phyloP scores from a whole-genome alignment of 2,888 invertebrate species.

The Tridacna gigas region DNA sequence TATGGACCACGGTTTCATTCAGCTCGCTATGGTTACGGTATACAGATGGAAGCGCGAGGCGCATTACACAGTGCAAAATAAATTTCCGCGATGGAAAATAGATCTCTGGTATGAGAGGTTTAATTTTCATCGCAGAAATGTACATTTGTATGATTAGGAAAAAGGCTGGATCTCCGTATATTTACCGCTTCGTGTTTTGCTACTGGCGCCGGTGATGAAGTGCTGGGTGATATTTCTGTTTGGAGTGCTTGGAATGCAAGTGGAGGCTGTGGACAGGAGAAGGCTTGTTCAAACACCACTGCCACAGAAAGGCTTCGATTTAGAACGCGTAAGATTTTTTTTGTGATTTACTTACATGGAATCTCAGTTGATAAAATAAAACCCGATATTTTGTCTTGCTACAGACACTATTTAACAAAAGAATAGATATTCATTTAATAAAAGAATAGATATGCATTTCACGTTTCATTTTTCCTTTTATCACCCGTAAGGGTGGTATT shows the following conservation, averaged over 20 bases:
- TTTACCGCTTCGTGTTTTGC: not conserved
- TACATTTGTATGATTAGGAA: not conserved
- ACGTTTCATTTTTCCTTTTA: not conserved
- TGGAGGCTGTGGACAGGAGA: not conserved
- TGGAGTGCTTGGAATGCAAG: not conserved
- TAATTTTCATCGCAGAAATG: not conserved
- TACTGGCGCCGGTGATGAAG: not conserved
- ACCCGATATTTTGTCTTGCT: not conserved
- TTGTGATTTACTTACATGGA: not conserved
- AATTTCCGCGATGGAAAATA: too few species aligned
- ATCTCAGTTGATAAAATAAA: too few species aligned
- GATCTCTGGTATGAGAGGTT: too few species aligned
- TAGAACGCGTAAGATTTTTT: not conserved
- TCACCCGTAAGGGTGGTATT: not conserved
- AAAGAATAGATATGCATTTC: not conserved
- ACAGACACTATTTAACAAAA: not conserved
- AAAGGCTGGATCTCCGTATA: not conserved
- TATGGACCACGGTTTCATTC: too few species aligned
- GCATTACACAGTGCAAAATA: not conserved
- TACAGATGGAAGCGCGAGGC: too few species aligned
- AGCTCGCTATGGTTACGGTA: too few species aligned
- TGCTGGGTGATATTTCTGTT: not conserved
- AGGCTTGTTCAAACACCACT: constrained; percentile 1
- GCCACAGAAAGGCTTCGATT: not conserved
- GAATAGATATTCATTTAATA: not conserved